These are phyloP conservation scores for Pempheris klunzingeri DNA, from an alignment of 2,797 vertebrate genomes.

Conservation along the genomic window DNA sequence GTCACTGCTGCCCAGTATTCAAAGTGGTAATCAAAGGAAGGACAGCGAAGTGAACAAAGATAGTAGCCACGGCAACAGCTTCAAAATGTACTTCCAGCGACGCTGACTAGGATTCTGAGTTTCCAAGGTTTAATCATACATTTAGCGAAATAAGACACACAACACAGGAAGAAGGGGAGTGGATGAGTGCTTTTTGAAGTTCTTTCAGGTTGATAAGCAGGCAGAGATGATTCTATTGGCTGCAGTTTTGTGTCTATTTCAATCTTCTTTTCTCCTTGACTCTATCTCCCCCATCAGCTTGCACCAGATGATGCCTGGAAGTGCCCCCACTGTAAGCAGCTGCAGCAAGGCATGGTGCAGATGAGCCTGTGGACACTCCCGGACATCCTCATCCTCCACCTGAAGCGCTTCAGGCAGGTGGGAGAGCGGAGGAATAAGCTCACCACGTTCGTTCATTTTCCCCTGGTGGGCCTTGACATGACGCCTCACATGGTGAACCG, in stretches of 20 bases:
- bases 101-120: background rate
- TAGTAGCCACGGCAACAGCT: conserved; percentile 30
- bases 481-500: conserved; percentile 92
- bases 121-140: background rate
- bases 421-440: conserved; percentile 92
- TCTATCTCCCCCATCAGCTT: conserved; percentile 76
- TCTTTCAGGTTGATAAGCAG: background rate
- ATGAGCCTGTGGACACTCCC: conserved; percentile 94
- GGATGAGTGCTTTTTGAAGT: background rate
- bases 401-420: conserved; percentile 92
- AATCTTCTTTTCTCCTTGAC: too few relatives aligned
- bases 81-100: background rate
- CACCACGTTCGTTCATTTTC: conserved; percentile 92
- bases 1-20: background rate
- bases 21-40: background rate
- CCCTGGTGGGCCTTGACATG: conserved; percentile 91
- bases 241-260: background rate
- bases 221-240: background rate
- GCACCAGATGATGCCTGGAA: conserved; percentile 93
- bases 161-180: background rate
- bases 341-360: conserved; percentile 92
- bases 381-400: conserved; percentile 94
- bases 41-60: background rate
- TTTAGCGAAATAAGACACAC: background rate
- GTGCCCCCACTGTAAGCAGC: conserved; percentile 91